These are phyloP conservation scores for Tetramorium bicarinatum DNA, from an alignment of 2,888 invertebrate species.

Conservation along the genomic window DNA sequence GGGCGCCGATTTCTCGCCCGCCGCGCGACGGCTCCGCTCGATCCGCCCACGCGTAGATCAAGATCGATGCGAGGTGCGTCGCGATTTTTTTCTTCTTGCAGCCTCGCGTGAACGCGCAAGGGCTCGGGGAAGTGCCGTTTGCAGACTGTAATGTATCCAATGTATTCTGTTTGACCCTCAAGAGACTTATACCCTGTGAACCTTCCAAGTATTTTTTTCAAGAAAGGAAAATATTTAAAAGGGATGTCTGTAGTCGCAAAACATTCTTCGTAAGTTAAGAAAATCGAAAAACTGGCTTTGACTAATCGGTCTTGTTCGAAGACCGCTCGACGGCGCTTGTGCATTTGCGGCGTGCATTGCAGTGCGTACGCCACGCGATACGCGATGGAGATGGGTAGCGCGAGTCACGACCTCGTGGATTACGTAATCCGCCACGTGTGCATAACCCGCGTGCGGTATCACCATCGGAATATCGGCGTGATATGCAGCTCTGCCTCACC, in stretches of 20 bases:
- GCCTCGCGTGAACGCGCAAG: neutral
- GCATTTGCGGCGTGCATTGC: slow-evolving; percentile 18
- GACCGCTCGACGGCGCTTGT: neutral
- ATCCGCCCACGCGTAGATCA: slow-evolving; percentile 70
- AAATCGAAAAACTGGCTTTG: neutral
- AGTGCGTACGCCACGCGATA: slow-evolving; percentile 59
- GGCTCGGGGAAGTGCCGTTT: neutral
- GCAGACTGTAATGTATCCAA: neutral
- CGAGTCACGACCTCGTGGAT: slow-evolving; percentile 74
- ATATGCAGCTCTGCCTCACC: slow-evolving; percentile 56
- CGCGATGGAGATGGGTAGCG: slow-evolving; percentile 63
- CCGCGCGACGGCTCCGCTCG: slow-evolving; percentile 60
- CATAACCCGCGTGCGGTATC: slow-evolving; percentile 53
- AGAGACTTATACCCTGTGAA: neutral
- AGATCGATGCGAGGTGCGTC: slow-evolving; percentile 59
- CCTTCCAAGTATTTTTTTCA: neutral
- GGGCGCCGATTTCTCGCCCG: slow-evolving; percentile 75
- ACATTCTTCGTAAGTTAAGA: neutral
- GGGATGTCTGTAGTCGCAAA: neutral
- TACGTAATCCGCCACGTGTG: slow-evolving; percentile 69
- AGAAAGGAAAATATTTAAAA: neutral
- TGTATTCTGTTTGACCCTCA: neutral
- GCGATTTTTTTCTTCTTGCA: neutral
- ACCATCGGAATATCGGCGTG: slow-evolving; percentile 41
- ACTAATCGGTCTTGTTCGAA: neutral